Base-by-base conservation (phyloP, 2,797 vertebrate species). In the Tarsius wallacei region DNA sequence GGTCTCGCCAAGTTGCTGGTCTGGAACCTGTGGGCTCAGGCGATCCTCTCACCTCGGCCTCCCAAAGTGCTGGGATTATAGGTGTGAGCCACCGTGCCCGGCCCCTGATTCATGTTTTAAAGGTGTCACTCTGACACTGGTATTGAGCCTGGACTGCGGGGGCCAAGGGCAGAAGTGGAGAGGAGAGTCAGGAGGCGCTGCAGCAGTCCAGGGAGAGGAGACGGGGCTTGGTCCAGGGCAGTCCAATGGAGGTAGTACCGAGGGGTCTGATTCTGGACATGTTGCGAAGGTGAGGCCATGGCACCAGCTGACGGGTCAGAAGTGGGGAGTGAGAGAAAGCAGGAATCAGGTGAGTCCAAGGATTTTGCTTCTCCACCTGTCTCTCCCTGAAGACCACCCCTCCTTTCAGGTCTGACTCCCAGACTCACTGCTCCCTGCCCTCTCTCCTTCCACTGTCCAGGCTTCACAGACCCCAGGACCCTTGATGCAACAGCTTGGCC, bases 41-140 rank as follows among this genome's bases (percentile, higher is more conserved):
- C 42, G 7, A 42, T 42, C 42, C 42, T 42, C 42, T 42, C 42
- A 42, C 42, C 42, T 42, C 42, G 42, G 42, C 42, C 42, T 42
- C 42, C 42, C 42, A 42, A 42, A 42, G 42, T 42, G 42, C 42
- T 42, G 42, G 42, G 42, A 42, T 42, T 42, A 42, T 5, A 42
- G 42, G 42, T 42, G 42, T 42, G 42, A 42, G 42, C 42, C 42
- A 42, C 42, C 7, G 42, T 42, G 42, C 42, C 42, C 42, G 42
- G 42, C 42, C 42, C 49, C 71, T 91, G 61, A 91, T 90, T 87
- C 74, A 53, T 68, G 77, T 91, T 94, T 77, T 93, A 55, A 96
- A 80, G 81, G 71, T n/a, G 57, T 74, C 31, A 17, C 53, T 91
- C 42, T 68, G 59, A 73, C 31, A 26, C 26, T 31, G 71, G 31